Conservation (phyloP, 2,797 vertebrate species). For the Thalassophryne amazonica region DNA sequence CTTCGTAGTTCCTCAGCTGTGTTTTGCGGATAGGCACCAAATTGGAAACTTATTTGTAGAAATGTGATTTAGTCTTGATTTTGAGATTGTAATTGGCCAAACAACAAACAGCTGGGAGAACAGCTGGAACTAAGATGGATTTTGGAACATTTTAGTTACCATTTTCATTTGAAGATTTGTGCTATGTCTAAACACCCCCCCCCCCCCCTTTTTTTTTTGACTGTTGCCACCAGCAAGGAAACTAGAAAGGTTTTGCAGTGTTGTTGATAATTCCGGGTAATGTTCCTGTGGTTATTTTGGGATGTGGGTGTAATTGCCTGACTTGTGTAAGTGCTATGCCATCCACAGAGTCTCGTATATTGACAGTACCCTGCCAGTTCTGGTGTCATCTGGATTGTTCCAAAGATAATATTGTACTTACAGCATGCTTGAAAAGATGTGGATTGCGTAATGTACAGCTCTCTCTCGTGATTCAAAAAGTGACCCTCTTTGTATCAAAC, state of each 20-base stretch:
- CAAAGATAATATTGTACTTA: neutral
- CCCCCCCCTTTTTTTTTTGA: neutral
- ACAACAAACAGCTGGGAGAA: too few species aligned
- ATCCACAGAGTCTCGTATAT: slow-evolving; percentile 4
- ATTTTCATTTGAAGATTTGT: slow-evolving; percentile 27
- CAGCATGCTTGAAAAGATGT: neutral
- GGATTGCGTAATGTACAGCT: neutral
- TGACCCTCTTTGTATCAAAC: too few species aligned
- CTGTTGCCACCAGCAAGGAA: slow-evolving; percentile 7
- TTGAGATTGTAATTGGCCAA: slow-evolving; percentile 15
- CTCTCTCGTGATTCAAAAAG: neutral
- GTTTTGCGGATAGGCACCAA: neutral
- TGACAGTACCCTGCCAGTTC: slow-evolving; percentile 2
- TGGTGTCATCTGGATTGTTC: neutral
- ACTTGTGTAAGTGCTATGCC: slow-evolving; percentile 9
- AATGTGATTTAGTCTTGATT: slow-evolving; percentile 4
- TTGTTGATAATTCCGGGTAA: slow-evolving; percentile 7
- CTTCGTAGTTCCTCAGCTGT: neutral
- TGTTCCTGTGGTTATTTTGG: slow-evolving; percentile 8
- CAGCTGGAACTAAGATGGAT: too few species aligned
- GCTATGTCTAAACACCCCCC: slow-evolving; percentile 22
- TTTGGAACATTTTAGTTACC: slow-evolving; percentile 24
- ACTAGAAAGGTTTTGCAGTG: slow-evolving; percentile 6
- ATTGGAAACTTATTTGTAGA: slow-evolving; percentile 14
- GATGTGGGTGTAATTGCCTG: slow-evolving; percentile 13